Evolutionary conservation across 1,140 invertebrate species (phyloP).

Genomic region (Zaprionus lachaisei): DNA sequence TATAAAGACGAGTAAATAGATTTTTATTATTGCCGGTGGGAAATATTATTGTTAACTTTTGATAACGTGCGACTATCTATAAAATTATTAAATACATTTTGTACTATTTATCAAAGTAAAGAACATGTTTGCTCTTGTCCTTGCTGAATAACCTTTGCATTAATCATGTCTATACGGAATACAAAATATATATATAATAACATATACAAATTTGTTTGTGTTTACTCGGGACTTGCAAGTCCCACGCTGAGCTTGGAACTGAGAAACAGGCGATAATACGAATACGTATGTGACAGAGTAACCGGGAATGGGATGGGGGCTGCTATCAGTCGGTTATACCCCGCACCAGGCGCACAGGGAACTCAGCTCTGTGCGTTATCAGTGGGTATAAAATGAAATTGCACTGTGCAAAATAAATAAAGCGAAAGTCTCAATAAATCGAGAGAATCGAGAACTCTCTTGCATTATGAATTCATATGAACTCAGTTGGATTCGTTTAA

Average conservation of each 20-base stretch:
- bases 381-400: not conserved
- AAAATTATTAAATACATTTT: not conserved
- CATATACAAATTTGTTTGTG: not conserved
- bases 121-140: not conserved
- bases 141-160: not conserved
- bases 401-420: slow-evolving; percentile 9
- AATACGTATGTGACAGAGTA: not conserved
- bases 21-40: not conserved
- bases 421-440: not conserved
- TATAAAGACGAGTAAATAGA: not conserved
- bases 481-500: not conserved
- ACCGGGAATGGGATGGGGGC: not conserved
- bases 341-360: slow-evolving; percentile 14
- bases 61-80: slow-evolving; percentile 1
- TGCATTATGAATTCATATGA: slow-evolving; percentile 4
- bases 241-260: not conserved
- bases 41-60: not conserved
- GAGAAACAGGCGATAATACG: not conserved
- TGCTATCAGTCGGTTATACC: slow-evolving; percentile 19
- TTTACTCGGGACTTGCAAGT: not conserved
- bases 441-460: too few species aligned
- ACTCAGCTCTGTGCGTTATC: slow-evolving; percentile 13
- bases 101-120: not conserved
- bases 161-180: not conserved
- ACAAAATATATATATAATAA: not conserved